Conservation (phyloP, 1,140 invertebrate genomes). For the Nasonia longicornis region DNA sequence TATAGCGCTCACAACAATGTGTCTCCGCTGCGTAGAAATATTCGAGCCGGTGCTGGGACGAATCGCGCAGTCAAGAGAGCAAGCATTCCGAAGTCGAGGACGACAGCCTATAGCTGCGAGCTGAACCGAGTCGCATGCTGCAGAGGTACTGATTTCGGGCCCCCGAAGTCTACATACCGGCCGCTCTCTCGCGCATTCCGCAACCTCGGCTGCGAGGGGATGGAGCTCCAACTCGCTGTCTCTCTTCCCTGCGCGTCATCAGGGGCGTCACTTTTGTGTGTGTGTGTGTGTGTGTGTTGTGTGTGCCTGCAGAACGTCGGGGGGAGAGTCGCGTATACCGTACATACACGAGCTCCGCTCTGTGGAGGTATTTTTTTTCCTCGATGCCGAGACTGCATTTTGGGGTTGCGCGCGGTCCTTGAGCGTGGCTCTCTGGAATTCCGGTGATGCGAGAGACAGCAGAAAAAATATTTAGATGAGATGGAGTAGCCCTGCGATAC, state of each 20-base stretch:
- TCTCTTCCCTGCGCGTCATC: not conserved
- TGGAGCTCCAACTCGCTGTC: not conserved
- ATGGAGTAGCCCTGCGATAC: not conserved
- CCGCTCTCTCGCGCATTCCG: conserved; percentile 15
- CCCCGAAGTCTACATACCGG: conserved; percentile 19
- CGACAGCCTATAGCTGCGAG: not conserved
- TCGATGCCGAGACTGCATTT: not conserved
- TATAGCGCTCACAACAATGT: conserved; percentile 23
- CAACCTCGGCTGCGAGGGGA: conserved; percentile 37
- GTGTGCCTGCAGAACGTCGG: not conserved
- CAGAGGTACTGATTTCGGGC: conserved; percentile 13
- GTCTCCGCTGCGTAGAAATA: not conserved
- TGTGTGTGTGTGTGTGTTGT: not conserved
- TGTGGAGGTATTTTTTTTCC: not conserved
- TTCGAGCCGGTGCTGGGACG: conserved; percentile 4
- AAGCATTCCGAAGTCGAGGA: conserved; percentile 3
- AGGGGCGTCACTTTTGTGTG: not conserved
- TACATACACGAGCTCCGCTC: not conserved
- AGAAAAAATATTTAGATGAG: conserved; percentile 25
- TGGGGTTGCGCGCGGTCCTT: not conserved
- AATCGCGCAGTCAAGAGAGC: conserved; percentile 14
- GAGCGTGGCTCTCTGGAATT: not conserved
- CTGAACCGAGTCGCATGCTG: not conserved
- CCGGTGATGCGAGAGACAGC: not conserved
- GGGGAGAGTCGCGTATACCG: not conserved